phyloP scores from a whole-genome alignment of 2,888 invertebrate genomes.

The Arctia plantaginis region DNA sequence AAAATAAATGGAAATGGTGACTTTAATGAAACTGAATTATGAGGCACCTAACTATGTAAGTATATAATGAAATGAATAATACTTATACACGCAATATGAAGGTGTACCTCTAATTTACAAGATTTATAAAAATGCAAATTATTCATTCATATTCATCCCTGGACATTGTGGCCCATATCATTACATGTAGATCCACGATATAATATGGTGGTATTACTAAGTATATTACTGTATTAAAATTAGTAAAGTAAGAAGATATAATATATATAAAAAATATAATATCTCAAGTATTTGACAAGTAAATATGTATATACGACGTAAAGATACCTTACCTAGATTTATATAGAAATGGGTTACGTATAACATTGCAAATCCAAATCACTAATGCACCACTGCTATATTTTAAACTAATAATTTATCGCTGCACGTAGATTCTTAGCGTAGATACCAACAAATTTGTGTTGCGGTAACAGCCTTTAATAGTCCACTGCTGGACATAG shows the following conservation, averaged over 20 bases:
- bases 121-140: background rate
- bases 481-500: too few relatives aligned
- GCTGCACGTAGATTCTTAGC: slow-evolving; percentile 3
- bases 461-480: background rate
- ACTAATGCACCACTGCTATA: slow-evolving; percentile 16
- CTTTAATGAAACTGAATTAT: background rate
- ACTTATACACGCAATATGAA: background rate
- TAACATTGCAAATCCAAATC: background rate
- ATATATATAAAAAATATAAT: too few relatives aligned
- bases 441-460: background rate
- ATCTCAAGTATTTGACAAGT: too few relatives aligned
- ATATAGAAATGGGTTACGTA: background rate
- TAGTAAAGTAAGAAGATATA: background rate
- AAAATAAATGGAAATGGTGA: background rate
- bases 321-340: background rate
- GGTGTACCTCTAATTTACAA: background rate
- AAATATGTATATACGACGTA: background rate
- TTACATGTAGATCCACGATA: background rate
- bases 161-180: background rate
- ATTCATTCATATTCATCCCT: background rate
- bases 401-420: slow-evolving; percentile 11
- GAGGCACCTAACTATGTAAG: background rate
- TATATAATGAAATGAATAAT: background rate
- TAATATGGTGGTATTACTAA: background rate
- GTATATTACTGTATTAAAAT: background rate